These are phyloP conservation scores for Cherax quadricarinatus DNA, from an alignment of 1,140 invertebrate genomes.

Conservation along the genomic window DNA sequence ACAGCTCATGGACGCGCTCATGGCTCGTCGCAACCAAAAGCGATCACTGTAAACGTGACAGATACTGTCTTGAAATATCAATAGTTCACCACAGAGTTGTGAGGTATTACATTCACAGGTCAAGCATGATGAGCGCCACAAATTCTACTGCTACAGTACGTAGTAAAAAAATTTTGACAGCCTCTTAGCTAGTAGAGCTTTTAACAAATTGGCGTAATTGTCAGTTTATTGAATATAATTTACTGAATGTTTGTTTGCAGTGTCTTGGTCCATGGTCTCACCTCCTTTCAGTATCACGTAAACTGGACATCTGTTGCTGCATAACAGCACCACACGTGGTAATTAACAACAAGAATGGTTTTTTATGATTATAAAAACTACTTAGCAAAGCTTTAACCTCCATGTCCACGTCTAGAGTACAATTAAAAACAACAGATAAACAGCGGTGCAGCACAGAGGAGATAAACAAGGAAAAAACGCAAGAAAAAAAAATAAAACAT, in stretches of 20 bases:
- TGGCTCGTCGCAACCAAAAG: no score
- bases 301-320: background rate
- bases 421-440: background rate
- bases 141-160: no score
- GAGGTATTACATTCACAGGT: no score
- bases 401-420: constrained; percentile 16
- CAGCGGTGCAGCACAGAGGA: background rate
- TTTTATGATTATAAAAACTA: background rate
- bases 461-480: background rate
- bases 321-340: background rate
- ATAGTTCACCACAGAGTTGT: no score
- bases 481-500: background rate
- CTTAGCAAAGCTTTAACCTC: background rate
- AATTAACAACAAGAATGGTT: background rate
- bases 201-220: background rate
- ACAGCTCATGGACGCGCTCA: no score
- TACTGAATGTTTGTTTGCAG: background rate
- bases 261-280: background rate
- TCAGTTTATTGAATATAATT: background rate
- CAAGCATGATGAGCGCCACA: no score
- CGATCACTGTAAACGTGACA: no score
- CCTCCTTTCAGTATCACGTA: background rate
- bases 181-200: no score
- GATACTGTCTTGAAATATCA: no score
- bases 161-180: no score